Conservation (phyloP, 2,113 vertebrate species). For the Etheostoma cragini region DNA sequence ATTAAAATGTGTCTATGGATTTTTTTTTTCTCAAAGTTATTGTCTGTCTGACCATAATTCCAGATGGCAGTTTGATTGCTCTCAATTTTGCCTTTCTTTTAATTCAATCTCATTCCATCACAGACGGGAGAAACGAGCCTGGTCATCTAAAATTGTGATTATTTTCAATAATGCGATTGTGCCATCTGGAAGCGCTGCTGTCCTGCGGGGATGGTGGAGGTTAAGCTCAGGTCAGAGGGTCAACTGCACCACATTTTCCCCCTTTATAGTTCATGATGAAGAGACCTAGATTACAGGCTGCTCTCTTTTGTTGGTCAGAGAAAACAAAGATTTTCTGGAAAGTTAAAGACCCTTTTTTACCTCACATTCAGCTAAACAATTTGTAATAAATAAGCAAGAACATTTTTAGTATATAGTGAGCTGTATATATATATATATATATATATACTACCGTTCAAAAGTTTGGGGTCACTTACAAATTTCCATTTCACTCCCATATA, state of each 20-base stretch:
- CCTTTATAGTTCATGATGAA: neutral
- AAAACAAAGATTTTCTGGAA: neutral
- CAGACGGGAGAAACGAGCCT: conserved; percentile 51
- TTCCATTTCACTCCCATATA: no score
- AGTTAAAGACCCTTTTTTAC: neutral
- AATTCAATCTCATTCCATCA: conserved; percentile 54
- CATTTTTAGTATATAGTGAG: neutral
- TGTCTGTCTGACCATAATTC: conserved; percentile 57
- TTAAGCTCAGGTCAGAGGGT: conserved; percentile 56
- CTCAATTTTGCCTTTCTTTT: conserved; percentile 57
- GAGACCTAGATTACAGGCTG: neutral
- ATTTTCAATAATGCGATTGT: conserved; percentile 51
- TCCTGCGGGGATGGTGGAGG: conserved; percentile 14
- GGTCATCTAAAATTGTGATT: conserved; percentile 51
- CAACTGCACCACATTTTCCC: conserved; percentile 24
- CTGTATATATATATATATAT: neutral
- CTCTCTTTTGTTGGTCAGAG: neutral
- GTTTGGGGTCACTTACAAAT: no score
- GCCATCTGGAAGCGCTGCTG: conserved; percentile 44
- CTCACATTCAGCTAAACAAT: neutral
- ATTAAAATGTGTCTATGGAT: conserved; percentile 41
- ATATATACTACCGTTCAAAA: no score
- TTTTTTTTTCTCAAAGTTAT: conserved; percentile 20
- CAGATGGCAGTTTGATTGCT: conserved; percentile 69
- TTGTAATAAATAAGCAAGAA: neutral